These are phyloP conservation scores for Magallana ariakensis DNA, from an alignment of 1,140 invertebrate species.

Conservation along the genomic window DNA sequence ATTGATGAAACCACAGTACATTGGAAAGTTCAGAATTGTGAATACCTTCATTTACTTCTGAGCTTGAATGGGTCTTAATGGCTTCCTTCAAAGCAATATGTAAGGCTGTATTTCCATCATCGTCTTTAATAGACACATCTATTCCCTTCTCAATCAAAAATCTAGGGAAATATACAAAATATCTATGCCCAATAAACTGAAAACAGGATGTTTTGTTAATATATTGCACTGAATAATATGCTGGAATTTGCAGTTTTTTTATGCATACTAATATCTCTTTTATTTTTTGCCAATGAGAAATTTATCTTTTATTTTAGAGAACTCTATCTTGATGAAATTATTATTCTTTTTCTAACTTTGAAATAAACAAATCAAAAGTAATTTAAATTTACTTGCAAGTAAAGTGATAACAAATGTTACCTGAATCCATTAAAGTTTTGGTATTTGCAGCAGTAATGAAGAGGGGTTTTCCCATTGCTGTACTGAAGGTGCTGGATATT, in stretches of 20 bases:
- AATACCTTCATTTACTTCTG: neutral
- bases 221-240: no score
- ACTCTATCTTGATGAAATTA: no score
- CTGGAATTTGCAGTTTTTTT: no score
- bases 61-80: neutral
- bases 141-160: conserved; percentile 5
- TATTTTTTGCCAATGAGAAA: no score
- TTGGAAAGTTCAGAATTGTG: neutral
- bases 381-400: neutral
- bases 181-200: neutral
- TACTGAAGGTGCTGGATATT: conserved; percentile 34
- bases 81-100: conserved; percentile 30
- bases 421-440: conserved; percentile 33
- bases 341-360: no score
- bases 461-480: neutral
- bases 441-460: conserved; percentile 46
- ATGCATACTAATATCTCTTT: no score
- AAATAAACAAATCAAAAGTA: no score
- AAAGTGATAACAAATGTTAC: conserved; percentile 4
- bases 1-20: no score
- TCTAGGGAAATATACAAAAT: neutral
- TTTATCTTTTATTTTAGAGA: no score
- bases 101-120: conserved; percentile 31
- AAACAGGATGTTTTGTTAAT: no score
- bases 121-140: neutral